A percentile compares a stretch with the other conserved stretches of the same genome.
These are phyloP conservation scores for Myotis daubentonii DNA, from an alignment of 2,797 vertebrate species.

Conservation along the genomic window DNA sequence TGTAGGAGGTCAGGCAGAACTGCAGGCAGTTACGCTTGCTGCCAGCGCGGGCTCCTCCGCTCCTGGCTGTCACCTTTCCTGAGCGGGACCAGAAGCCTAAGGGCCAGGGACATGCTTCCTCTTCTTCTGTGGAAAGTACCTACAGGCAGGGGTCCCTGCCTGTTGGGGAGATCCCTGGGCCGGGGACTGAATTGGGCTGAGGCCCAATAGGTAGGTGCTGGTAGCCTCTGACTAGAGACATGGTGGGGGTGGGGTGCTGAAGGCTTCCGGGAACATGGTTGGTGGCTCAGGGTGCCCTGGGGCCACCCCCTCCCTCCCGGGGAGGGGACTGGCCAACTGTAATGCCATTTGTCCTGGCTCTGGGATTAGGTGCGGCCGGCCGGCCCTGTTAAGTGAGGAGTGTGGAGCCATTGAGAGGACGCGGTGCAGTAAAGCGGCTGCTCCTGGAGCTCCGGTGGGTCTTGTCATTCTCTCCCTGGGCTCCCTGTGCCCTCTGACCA, in stretches of 20 bases:
- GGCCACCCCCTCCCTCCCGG: background rate
- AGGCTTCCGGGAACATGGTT: constrained; percentile 24
- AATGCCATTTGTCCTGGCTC: constrained; percentile 84
- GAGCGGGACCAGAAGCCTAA: background rate
- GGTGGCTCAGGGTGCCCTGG: constrained; percentile 35
- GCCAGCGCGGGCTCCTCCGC: background rate
- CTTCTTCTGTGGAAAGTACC: background rate
- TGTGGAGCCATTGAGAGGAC: background rate
- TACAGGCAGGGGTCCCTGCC: background rate
- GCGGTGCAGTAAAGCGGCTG: background rate
- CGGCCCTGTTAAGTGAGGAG: background rate
- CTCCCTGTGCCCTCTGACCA: background rate
- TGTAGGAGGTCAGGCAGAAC: background rate
- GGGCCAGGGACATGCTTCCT: background rate
- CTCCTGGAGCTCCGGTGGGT: constrained; percentile 37
- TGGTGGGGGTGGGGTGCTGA: background rate
- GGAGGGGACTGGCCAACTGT: constrained; percentile 69
- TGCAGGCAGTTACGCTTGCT: background rate
- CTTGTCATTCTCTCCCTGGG: background rate
- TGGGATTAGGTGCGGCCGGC: constrained; percentile 74
- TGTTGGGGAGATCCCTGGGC: background rate
- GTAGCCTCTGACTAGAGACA: background rate
- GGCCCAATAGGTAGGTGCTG: background rate
- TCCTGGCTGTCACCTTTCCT: background rate
- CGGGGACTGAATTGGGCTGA: background rate